Percentiles rank a stretch among this genome's conserved stretches.
Evolutionary conservation across 2,113 vertebrate species (phyloP).

Genomic region (Egretta garzetta): DNA sequence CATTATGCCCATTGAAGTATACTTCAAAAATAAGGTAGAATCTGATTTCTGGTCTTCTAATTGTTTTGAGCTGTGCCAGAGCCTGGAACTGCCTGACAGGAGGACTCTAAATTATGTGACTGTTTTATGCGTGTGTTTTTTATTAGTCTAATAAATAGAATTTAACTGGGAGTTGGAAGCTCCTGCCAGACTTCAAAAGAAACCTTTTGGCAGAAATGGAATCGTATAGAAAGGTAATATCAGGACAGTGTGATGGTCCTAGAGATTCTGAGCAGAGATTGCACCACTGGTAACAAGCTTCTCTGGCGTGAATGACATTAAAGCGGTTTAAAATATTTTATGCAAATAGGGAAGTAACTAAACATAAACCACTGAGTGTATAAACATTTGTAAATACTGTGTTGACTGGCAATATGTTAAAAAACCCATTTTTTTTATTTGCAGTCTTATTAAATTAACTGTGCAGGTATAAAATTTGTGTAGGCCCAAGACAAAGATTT

Average conservation of each 20-base stretch:
- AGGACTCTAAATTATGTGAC: constrained; percentile 37
- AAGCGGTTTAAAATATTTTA: background rate
- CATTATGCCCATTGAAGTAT: constrained; percentile 98
- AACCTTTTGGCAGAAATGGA: constrained; percentile 32
- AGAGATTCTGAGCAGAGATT: background rate
- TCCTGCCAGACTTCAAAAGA: constrained; percentile 61
- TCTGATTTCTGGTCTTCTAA: constrained; percentile 44
- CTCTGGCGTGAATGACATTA: background rate
- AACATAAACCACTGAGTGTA: background rate
- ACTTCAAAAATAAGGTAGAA: constrained; percentile 98
- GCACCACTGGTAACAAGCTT: background rate
- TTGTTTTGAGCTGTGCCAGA: constrained; percentile 66
- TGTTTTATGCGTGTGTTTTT: constrained; percentile 60
- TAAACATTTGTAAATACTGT: background rate
- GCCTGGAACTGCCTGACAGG: constrained; percentile 41
- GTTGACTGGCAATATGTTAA: background rate
- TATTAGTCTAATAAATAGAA: constrained; percentile 68
- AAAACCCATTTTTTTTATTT: background rate
- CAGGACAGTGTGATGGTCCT: constrained; percentile 9
- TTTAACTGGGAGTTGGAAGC: constrained; percentile 56
- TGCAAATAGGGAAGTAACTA: background rate
- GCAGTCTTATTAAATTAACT: background rate
- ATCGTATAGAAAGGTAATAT: constrained; percentile 16
- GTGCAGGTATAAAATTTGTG: background rate
- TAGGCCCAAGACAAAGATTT: background rate